Evolutionary conservation across 2,888 invertebrate genomes (phyloP).

Genomic region (Drosophila formosana): DNA sequence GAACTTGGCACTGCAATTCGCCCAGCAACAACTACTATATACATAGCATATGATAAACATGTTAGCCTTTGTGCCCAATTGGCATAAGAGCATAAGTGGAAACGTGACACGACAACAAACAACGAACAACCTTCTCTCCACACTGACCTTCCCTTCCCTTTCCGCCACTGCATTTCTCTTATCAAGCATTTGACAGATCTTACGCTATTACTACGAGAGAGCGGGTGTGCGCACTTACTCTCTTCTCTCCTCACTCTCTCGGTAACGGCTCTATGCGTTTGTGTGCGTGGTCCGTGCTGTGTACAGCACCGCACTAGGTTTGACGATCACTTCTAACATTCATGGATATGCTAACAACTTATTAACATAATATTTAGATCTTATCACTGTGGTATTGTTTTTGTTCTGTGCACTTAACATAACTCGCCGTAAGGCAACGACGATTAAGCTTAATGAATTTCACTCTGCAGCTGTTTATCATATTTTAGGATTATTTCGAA

Average conservation of each 20-base stretch:
- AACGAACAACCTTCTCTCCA: constrained; percentile 1
- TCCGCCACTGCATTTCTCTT: constrained; percentile 19
- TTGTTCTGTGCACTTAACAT: not conserved
- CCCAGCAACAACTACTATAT: constrained; percentile 38
- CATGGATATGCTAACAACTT: not conserved
- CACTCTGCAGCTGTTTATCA: constrained; percentile 30
- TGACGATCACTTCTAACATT: constrained; percentile 11
- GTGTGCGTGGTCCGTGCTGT: constrained; percentile 10
- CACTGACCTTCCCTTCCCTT: not conserved
- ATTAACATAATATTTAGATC: constrained; percentile 6
- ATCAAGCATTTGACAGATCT: constrained; percentile 31
- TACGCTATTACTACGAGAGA: constrained; percentile 1
- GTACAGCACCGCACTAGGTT: constrained; percentile 45
- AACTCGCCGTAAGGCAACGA: not conserved
- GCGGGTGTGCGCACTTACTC: not conserved
- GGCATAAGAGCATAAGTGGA: constrained; percentile 26
- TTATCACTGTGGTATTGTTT: constrained; percentile 5
- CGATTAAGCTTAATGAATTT: not conserved
- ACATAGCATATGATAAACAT: constrained; percentile 27
- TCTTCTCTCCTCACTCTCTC: not conserved
- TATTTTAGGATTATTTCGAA: constrained; percentile 8
- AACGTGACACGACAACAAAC: constrained; percentile 23
- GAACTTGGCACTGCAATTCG: constrained; percentile 70
- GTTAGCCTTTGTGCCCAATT: constrained; percentile 62
- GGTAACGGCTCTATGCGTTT: constrained; percentile 16